Evolutionary conservation across 2,113 vertebrate genomes (phyloP).

Genomic region (Meriones unguiculatus): DNA sequence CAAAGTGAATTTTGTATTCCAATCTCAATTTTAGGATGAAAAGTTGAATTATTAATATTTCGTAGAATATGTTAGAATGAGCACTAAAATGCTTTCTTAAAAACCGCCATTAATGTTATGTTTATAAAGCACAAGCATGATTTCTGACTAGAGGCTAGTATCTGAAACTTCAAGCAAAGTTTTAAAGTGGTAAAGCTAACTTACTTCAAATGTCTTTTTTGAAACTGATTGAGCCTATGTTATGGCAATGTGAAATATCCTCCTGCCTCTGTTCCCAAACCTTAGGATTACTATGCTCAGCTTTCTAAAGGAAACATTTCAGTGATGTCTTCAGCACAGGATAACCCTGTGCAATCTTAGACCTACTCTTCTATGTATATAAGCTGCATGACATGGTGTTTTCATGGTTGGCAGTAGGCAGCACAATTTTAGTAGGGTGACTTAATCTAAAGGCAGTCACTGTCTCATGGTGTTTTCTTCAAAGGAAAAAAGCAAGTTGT

Average conservation of each 20-base stretch:
- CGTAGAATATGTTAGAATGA: slow-evolving; percentile 22
- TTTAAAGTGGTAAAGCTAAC: slow-evolving; percentile 56
- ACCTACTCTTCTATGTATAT: not conserved
- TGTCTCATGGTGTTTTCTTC: not conserved
- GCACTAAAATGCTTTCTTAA: slow-evolving; percentile 22
- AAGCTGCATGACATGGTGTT: not conserved
- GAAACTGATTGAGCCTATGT: not conserved
- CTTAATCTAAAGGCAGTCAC: not conserved
- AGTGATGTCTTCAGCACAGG: slow-evolving; percentile 5
- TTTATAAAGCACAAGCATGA: slow-evolving; percentile 36
- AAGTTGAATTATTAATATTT: slow-evolving; percentile 16
- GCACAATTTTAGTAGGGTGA: not conserved
- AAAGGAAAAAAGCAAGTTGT: not conserved
- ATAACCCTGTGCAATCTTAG: slow-evolving; percentile 42
- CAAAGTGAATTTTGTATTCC: slow-evolving; percentile 56
- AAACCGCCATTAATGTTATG: not conserved
- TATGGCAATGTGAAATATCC: slow-evolving; percentile 23
- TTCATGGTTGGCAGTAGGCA: not conserved
- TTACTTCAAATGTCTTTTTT: slow-evolving; percentile 53
- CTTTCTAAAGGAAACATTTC: slow-evolving; percentile 27
- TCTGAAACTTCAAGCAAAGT: not conserved
- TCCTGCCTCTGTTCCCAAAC: not conserved
- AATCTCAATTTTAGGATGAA: slow-evolving; percentile 58
- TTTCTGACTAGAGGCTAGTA: slow-evolving; percentile 15
- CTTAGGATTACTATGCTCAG: not conserved